These are phyloP conservation scores for Monochamus saltuarius DNA, from an alignment of 1,140 invertebrate species.

Conservation along the genomic window DNA sequence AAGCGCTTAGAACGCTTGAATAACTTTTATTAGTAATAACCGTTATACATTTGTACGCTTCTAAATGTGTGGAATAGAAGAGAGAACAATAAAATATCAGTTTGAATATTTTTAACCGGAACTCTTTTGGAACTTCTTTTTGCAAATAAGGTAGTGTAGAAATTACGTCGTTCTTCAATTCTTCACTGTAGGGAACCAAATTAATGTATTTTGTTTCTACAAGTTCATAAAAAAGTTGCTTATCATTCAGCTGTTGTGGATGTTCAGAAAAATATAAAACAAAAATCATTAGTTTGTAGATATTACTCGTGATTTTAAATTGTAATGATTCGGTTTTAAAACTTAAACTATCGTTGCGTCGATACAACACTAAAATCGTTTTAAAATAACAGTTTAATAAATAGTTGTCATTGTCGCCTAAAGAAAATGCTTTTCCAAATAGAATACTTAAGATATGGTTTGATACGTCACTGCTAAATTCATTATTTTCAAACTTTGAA, in stretches of 20 bases:
- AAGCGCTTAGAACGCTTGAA: constrained; percentile 6
- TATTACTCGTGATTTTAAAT: constrained; percentile 4
- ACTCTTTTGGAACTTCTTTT: background rate
- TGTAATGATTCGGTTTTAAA: background rate
- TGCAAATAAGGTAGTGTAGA: constrained; percentile 12
- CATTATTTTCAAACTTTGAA: constrained; percentile 17
- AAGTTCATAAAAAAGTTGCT: constrained; percentile 9
- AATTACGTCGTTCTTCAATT: constrained; percentile 16
- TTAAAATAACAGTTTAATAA: constrained; percentile 31
- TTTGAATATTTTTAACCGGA: constrained; percentile 17
- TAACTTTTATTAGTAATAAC: background rate
- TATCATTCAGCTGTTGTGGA: background rate
- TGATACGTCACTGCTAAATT: background rate
- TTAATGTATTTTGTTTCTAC: constrained; percentile 7
- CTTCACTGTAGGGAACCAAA: constrained; percentile 8
- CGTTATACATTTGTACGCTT: constrained; percentile 1
- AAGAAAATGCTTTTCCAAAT: constrained; percentile 12
- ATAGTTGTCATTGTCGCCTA: constrained; percentile 19
- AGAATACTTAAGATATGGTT: constrained; percentile 16
- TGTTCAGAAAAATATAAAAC: constrained; percentile 25
- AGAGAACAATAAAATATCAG: constrained; percentile 15
- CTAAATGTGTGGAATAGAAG: constrained; percentile 10
- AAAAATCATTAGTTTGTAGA: constrained; percentile 31
- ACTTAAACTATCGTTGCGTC: constrained; percentile 4
- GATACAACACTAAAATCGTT: constrained; percentile 25